Evolutionary conservation across 1,140 invertebrate genomes (phyloP).

Genomic region (Micrasema longulum): DNA sequence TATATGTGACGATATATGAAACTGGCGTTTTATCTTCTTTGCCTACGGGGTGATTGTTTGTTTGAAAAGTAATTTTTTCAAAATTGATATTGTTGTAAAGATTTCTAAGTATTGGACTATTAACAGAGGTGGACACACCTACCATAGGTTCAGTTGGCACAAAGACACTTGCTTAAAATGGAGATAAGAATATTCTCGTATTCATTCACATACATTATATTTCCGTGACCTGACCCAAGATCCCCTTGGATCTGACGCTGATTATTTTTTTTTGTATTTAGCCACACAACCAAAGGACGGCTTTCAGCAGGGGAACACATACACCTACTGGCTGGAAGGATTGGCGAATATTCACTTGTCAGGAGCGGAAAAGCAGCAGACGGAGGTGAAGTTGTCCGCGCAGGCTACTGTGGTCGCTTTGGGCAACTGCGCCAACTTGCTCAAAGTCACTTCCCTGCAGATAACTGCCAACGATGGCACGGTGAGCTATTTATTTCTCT

Average conservation of each 20-base stretch:
- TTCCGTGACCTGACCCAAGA: background rate
- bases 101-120: background rate
- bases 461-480: slow-evolving; percentile 65
- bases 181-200: background rate
- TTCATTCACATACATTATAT: background rate
- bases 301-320: slow-evolving; percentile 60
- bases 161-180: background rate
- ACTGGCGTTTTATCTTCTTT: too few relatives aligned
- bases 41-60: too few relatives aligned
- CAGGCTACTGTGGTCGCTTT: slow-evolving; percentile 64
- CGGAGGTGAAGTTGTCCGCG: slow-evolving; percentile 67
- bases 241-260: background rate
- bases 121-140: background rate
- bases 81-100: too few relatives aligned
- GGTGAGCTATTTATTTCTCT: slow-evolving; percentile 58
- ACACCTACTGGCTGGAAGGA: slow-evolving; percentile 64
- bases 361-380: slow-evolving; percentile 64
- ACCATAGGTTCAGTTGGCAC: background rate
- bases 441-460: slow-evolving; percentile 65
- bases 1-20: too few relatives aligned
- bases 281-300: slow-evolving; percentile 56
- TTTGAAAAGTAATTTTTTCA: too few relatives aligned
- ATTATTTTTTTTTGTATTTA: slow-evolving; percentile 29
- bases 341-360: slow-evolving; percentile 60
- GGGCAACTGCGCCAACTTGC: slow-evolving; percentile 68